phyloP scores from a whole-genome alignment of 2,888 invertebrate genomes.

The Hedya salicella region DNA sequence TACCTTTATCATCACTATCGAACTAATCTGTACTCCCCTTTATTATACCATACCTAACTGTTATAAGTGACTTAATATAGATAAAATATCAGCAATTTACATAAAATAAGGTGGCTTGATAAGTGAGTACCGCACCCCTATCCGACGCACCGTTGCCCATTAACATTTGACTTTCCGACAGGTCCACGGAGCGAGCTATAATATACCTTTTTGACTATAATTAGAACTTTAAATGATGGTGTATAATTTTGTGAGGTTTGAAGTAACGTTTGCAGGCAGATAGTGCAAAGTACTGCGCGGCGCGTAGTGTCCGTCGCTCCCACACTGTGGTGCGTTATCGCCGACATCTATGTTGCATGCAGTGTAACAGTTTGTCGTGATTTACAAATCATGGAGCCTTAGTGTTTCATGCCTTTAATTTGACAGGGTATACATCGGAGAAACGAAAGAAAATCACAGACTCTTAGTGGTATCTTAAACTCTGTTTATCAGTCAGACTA shows the following conservation, averaged over 20 bases:
- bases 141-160: slow-evolving; percentile 48
- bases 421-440: too few species aligned
- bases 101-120: slow-evolving; percentile 54
- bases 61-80: slow-evolving; percentile 46
- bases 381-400: slow-evolving; percentile 28
- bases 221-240: not conserved
- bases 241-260: slow-evolving; percentile 5
- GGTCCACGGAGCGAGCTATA: slow-evolving; percentile 6
- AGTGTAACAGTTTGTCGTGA: slow-evolving; percentile 49
- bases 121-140: slow-evolving; percentile 55
- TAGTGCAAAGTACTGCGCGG: slow-evolving; percentile 59
- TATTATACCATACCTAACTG: slow-evolving; percentile 23
- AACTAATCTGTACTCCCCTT: slow-evolving; percentile 29
- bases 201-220: slow-evolving; percentile 9
- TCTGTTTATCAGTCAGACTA: too few species aligned
- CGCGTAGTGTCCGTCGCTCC: slow-evolving; percentile 52
- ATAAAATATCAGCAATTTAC: slow-evolving; percentile 52
- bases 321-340: slow-evolving; percentile 58
- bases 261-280: slow-evolving; percentile 65
- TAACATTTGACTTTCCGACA: slow-evolving; percentile 50
- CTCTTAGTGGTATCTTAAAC: too few species aligned
- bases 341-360: slow-evolving; percentile 57
- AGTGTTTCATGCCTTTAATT: too few species aligned
- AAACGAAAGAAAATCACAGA: too few species aligned
- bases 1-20: slow-evolving; percentile 5